Evolutionary conservation across 23 tunicate genomes (phyloP).

Genomic region (Pegea sp.): DNA sequence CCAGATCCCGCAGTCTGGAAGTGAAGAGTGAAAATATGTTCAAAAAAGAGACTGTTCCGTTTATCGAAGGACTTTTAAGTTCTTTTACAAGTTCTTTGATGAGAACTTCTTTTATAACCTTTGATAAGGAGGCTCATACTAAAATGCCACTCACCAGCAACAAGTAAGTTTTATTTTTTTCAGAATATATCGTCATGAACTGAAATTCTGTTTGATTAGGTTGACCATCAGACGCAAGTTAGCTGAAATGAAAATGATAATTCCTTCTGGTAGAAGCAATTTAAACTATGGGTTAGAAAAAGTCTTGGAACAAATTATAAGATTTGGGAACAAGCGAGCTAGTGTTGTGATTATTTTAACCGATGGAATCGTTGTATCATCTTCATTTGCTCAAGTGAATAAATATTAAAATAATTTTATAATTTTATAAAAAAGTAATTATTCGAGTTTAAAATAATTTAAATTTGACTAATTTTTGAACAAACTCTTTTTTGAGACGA

Average conservation of each 20-base stretch:
- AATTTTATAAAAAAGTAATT: too few species aligned
- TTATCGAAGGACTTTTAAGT: constrained; percentile 19
- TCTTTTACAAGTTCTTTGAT: constrained; percentile 36
- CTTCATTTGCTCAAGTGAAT: too few species aligned
- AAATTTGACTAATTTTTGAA: too few species aligned
- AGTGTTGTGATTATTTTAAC: constrained; percentile 49
- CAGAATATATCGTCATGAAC: too few species aligned
- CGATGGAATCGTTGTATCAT: constrained; percentile 24
- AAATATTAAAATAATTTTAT: too few species aligned
- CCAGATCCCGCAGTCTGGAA: too few species aligned
- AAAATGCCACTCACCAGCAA: constrained; percentile 37
- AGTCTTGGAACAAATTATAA: constrained; percentile 25
- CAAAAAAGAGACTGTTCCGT: constrained; percentile 43
- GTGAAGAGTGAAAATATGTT: too few species aligned
- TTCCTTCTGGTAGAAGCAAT: constrained; percentile 22
- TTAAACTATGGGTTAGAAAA: constrained; percentile 18
- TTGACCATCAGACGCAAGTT: too few species aligned
- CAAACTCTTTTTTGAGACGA: too few species aligned
- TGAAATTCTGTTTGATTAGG: too few species aligned
- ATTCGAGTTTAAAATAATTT: too few species aligned
- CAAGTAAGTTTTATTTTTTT: constrained; percentile 45
- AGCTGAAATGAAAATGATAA: constrained; percentile 7
- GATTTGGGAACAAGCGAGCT: constrained; percentile 24
- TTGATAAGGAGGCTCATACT: constrained; percentile 14
- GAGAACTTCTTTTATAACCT: constrained; percentile 46